phyloP scores from a whole-genome alignment of 2,797 vertebrate genomes.

The Poecile montanus region DNA sequence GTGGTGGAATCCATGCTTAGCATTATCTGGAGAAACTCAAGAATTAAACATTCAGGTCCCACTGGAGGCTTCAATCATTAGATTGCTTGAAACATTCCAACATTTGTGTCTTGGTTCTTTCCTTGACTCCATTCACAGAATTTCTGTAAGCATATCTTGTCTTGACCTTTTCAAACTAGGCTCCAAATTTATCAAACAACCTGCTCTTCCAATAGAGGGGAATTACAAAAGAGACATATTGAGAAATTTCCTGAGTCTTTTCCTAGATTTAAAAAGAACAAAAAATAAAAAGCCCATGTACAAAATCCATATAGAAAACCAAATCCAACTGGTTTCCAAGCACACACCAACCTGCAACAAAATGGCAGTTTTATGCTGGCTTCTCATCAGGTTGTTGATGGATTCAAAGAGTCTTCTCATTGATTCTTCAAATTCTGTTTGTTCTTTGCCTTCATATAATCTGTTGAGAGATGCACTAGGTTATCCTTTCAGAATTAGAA shows the following conservation, averaged over 20 bases:
- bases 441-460: constrained; percentile 95
- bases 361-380: constrained; percentile 87
- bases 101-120: background rate
- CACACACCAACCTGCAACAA: constrained; percentile 86
- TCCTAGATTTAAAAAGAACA: background rate
- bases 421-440: constrained; percentile 94
- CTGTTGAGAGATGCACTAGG: constrained; percentile 70
- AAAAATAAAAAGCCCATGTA: background rate
- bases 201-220: background rate
- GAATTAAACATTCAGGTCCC: background rate
- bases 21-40: background rate
- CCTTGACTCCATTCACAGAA: background rate
- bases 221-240: background rate
- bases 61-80: background rate
- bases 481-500: constrained; percentile 28
- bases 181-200: background rate
- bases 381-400: constrained; percentile 96
- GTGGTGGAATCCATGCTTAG: background rate
- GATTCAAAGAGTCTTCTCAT: constrained; percentile 95
- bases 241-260: background rate
- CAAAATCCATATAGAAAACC: background rate
- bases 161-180: background rate
- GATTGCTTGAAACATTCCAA: background rate
- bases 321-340: background rate
- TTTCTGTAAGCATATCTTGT: background rate